Evolutionary conservation across 1,140 invertebrate species (phyloP).

Genomic region (Papilio helenus): DNA sequence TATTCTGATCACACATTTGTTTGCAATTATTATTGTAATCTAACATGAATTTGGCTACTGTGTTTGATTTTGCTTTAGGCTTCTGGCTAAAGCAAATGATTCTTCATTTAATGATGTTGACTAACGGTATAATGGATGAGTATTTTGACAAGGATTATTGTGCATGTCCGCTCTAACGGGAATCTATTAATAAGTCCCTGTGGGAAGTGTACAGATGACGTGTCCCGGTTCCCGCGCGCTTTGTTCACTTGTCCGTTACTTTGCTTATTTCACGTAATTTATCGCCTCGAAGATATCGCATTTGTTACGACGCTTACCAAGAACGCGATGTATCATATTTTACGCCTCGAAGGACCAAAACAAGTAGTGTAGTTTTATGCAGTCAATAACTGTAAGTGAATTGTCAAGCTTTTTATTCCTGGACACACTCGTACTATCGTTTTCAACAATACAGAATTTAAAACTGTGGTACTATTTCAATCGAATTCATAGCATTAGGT

Average conservation of each 20-base stretch:
- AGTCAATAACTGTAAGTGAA: not conserved
- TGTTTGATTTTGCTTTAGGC: not conserved
- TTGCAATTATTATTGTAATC: too few relatives aligned
- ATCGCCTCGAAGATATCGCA: constrained; percentile 21
- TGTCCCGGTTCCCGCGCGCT: constrained; percentile 34
- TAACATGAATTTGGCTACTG: too few relatives aligned
- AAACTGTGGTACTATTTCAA: not conserved
- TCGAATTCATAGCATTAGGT: not conserved
- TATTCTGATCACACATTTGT: too few relatives aligned
- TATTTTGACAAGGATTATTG: constrained; percentile 36
- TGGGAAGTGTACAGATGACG: constrained; percentile 36
- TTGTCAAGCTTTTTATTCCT: not conserved
- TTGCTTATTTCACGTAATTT: constrained; percentile 30
- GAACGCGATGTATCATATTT: constrained; percentile 32
- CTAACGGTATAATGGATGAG: constrained; percentile 7
- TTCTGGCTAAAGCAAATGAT: not conserved
- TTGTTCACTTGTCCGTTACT: constrained; percentile 27
- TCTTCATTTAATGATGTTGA: not conserved
- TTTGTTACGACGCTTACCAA: constrained; percentile 16
- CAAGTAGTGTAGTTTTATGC: not conserved
- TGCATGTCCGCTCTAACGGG: not conserved
- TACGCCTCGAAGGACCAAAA: not conserved
- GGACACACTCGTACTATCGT: not conserved
- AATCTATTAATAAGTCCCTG: constrained; percentile 35
- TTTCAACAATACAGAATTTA: not conserved